phyloP scores from a whole-genome alignment of 2,888 invertebrate species.

The Globia sparganii region DNA sequence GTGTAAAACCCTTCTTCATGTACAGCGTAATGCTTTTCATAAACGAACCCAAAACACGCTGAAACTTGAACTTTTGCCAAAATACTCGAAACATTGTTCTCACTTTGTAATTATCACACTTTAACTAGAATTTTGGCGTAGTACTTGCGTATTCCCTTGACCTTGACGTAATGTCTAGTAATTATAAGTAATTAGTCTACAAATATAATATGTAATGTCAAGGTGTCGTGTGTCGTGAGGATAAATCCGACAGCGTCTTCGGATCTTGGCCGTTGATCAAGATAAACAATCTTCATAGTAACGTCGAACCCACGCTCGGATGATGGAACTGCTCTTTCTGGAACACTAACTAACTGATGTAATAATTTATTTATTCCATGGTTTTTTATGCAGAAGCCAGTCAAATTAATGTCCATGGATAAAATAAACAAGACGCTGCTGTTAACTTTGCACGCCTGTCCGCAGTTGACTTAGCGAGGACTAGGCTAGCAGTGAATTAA shows the following conservation, averaged over 20 bases:
- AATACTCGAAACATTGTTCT: conserved; percentile 42
- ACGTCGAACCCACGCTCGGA: conserved; percentile 70
- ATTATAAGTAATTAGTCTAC: conserved; percentile 72
- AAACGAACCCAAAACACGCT: conserved; percentile 39
- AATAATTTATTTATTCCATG: conserved; percentile 62
- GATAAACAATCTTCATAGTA: conserved; percentile 77
- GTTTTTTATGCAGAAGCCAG: conserved; percentile 15
- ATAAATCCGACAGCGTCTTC: conserved; percentile 70
- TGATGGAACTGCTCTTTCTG: conserved; percentile 77
- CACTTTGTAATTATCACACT: conserved; percentile 56
- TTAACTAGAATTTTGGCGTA: conserved; percentile 61
- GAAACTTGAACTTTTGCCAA: conserved; percentile 62
- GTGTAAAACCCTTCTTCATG: conserved; percentile 41
- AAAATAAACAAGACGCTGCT: conserved; percentile 19
- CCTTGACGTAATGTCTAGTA: conserved; percentile 69
- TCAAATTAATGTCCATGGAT: conserved; percentile 21
- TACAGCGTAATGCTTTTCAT: conserved; percentile 50
- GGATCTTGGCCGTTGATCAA: conserved; percentile 80
- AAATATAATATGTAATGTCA: conserved; percentile 74
- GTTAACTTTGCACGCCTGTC: conserved; percentile 30
- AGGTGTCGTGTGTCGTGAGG: conserved; percentile 70
- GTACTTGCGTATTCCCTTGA: conserved; percentile 48
- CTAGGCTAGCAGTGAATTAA: conserved; percentile 44
- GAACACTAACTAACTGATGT: conserved; percentile 67
- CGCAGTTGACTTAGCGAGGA: conserved; percentile 30